Percentiles rank a stretch among this genome's conserved stretches.
phyloP scores from a whole-genome alignment of 2,797 vertebrate genomes.

The Echeneis naucrates region DNA sequence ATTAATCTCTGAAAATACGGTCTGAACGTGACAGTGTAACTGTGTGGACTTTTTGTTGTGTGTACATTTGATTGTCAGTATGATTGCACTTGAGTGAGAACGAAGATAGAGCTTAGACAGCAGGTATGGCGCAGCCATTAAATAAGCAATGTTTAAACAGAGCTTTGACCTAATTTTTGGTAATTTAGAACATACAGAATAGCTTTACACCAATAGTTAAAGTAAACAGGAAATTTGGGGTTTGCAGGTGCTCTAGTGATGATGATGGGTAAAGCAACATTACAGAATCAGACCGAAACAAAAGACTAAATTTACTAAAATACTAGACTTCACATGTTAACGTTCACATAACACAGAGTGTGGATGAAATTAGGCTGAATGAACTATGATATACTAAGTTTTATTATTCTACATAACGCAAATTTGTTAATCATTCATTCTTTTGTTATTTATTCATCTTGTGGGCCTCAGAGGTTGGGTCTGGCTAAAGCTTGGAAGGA shows the following conservation, averaged over 20 bases:
- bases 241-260: too few species aligned
- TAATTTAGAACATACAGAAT: not conserved
- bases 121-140: not conserved
- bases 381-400: not conserved
- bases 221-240: not conserved
- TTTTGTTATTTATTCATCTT: not conserved
- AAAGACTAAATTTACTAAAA: too few species aligned
- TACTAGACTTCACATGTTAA: not conserved
- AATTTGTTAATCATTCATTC: not conserved
- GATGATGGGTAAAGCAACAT: not conserved
- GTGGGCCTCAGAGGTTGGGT: not conserved
- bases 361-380: not conserved
- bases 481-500: not conserved
- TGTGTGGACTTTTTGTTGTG: not conserved
- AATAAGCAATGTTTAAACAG: not conserved
- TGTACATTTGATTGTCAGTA: not conserved
- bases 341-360: not conserved
- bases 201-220: not conserved
- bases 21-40: not conserved
- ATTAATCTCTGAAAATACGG: not conserved
- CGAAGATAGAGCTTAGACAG: too few species aligned
- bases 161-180: not conserved
- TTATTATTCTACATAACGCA: not conserved
- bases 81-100: too few species aligned
- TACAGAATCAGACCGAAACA: not conserved